Evolutionary conservation across 2,888 invertebrate species (phyloP).

Genomic region (Noctua janthina): DNA sequence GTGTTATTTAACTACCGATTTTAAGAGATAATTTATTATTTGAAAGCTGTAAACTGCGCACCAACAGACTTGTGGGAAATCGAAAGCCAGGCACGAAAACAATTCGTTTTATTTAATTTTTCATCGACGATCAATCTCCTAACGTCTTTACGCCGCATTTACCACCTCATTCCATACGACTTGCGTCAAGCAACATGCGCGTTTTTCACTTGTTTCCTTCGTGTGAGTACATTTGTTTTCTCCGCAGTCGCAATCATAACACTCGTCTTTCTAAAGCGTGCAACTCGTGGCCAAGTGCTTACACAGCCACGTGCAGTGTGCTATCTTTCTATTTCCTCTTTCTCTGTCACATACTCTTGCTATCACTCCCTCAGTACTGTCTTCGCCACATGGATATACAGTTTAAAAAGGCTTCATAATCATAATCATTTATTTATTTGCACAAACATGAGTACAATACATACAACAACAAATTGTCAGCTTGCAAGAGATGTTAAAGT

Average conservation of each 20-base stretch:
- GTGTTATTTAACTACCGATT: not conserved
- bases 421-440: too few relatives aligned
- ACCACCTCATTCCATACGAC: not conserved
- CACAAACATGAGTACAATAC: too few relatives aligned
- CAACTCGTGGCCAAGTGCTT: not conserved
- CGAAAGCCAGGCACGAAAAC: not conserved
- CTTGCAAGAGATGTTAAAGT: too few relatives aligned
- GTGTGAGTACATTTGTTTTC: too few relatives aligned
- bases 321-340: not conserved
- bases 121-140: not conserved
- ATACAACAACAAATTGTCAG: too few relatives aligned
- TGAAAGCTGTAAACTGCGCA: not conserved
- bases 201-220: too few relatives aligned
- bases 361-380: not conserved
- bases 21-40: not conserved
- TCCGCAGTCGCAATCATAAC: too few relatives aligned
- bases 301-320: not conserved
- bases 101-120: not conserved
- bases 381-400: too few relatives aligned
- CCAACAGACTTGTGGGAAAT: constrained; percentile 4
- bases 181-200: too few relatives aligned
- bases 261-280: too few relatives aligned
- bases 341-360: not conserved
- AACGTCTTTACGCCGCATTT: not conserved
- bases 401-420: too few relatives aligned